phyloP scores from a whole-genome alignment of 2,113 vertebrate genomes.

The Thermophis baileyi region DNA sequence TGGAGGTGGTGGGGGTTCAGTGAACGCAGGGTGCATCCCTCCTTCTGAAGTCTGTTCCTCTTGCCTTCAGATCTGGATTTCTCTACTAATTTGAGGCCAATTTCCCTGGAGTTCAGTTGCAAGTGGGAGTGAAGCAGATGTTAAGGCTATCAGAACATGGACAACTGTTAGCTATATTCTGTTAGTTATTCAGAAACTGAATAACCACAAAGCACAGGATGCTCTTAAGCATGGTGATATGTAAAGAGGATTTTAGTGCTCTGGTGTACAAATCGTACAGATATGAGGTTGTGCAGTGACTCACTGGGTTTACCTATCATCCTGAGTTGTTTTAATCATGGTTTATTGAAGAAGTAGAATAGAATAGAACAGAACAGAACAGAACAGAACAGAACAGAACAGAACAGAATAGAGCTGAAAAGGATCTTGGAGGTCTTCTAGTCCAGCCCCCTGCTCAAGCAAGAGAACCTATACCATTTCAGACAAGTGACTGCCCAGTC shows the following conservation, averaged over 20 bases:
- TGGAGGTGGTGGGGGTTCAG: background rate
- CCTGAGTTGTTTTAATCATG: background rate
- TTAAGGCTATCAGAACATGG: background rate
- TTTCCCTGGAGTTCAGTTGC: background rate
- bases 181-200: too few relatives aligned
- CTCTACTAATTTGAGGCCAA: background rate
- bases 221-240: background rate
- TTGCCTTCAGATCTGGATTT: background rate
- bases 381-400: too few relatives aligned
- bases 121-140: background rate
- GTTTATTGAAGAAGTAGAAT: background rate
- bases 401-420: too few relatives aligned
- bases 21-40: background rate
- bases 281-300: background rate
- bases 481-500: too few relatives aligned
- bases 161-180: background rate
- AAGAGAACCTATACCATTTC: too few relatives aligned
- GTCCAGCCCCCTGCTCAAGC: too few relatives aligned
- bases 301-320: background rate
- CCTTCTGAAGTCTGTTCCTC: background rate
- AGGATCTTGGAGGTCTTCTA: too few relatives aligned
- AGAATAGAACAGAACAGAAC: too few relatives aligned
- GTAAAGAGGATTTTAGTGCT: background rate
- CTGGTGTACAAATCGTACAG: background rate
- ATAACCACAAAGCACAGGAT: background rate